Evolutionary conservation across 2,113 vertebrate species (phyloP), one percentile per base, ranked within the genome.

Genomic region (Nothocercus julius): DNA sequence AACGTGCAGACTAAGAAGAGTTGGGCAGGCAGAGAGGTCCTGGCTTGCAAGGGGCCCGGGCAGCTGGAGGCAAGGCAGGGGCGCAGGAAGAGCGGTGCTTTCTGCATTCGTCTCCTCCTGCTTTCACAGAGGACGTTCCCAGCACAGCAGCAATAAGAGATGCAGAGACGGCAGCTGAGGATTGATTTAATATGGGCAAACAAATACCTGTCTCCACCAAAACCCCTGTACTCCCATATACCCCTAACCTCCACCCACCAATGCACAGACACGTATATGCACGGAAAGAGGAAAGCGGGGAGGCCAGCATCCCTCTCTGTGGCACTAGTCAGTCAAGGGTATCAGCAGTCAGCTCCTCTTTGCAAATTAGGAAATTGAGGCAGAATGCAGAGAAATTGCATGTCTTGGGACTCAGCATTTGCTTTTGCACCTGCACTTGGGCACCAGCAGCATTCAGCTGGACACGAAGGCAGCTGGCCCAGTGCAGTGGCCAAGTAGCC

Each of bases 51-150:
- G 78, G 59, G 62, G 4, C 16, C 25, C 2, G 27, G 67, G 9
- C 53, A 49, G 5, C 16, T 19, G 25, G 15, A 27, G 51, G 15
- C 18, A 59, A 68, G n/a, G 81, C 42, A 72, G 34, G 30, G 0
- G 1, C 18, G 28, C 1, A 0, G 5, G 44, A 36, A 77, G 20
- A 38, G 49, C 0, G 0, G 13, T 9, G 27, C 22, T 27, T 19
- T 51, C 24, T 24, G 27, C 24, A 7, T 44, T 54, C 36, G 4
- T 63, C 54, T 85, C 54, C 67, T 77, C 13, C 61, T 86, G 44
- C 40, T 58, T 30, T 32, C 14, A 11, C 66, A 49, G 49, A 66
- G 59, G 59, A 27, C 24, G 74, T 69, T 54, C n/a, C 54, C 45
- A 67, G 51, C n/a, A 40, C 30, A 77, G 3, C 9, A 91, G 42